Evolutionary conservation across 2,888 invertebrate genomes (phyloP).

Genomic region (Leucophenga montana): DNA sequence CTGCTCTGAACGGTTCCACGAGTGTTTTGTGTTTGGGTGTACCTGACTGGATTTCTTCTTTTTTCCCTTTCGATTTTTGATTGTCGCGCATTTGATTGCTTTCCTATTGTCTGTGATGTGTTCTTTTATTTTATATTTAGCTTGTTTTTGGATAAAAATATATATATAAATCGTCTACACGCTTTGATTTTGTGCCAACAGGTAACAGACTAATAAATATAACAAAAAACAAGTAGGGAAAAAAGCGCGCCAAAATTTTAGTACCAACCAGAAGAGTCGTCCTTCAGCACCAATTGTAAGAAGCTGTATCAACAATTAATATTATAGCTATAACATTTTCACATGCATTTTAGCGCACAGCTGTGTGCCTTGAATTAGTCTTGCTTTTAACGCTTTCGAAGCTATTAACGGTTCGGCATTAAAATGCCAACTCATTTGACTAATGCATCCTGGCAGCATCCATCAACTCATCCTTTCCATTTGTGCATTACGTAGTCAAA

Average conservation of each 20-base stretch:
- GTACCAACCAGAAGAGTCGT: too few species aligned
- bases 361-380: background rate
- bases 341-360: background rate
- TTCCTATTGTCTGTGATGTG: slow-evolving; percentile 1
- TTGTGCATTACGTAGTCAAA: background rate
- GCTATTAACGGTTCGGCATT: too few species aligned
- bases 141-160: background rate
- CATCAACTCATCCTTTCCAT: background rate
- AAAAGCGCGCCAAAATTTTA: slow-evolving; percentile 14
- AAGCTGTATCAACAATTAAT: too few species aligned
- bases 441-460: background rate
- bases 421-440: background rate
- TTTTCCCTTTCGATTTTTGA: background rate
- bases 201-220: background rate
- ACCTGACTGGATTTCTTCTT: background rate
- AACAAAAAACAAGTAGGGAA: background rate
- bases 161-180: too few species aligned
- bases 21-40: background rate
- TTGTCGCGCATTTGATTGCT: slow-evolving; percentile 7
- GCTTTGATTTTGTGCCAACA: too few species aligned
- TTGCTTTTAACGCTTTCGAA: background rate
- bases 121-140: background rate
- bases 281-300: background rate
- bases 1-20: background rate
- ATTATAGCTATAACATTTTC: too few species aligned